A percentile compares a stretch with the other conserved stretches of the same genome.
Evolutionary conservation across 2,113 vertebrate species (phyloP).

Genomic region (Leucopsar rothschildi): DNA sequence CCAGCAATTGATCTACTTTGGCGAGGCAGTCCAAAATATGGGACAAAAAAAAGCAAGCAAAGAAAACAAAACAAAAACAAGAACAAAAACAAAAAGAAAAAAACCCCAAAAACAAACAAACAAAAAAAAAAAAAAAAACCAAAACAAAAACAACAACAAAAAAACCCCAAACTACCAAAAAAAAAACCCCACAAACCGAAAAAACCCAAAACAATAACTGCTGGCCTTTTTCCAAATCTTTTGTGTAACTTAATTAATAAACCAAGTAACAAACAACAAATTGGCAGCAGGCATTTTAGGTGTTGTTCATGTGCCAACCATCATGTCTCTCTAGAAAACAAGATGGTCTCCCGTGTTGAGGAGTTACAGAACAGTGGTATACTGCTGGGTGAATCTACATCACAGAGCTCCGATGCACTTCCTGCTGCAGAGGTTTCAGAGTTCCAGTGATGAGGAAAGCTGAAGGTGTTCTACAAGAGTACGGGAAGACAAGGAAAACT

Average conservation of each 20-base stretch:
- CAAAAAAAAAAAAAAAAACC: too few relatives aligned
- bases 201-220: not conserved
- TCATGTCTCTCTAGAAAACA: constrained; percentile 32
- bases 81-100: too few relatives aligned
- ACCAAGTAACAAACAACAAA: constrained; percentile 61
- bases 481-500: not conserved
- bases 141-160: too few relatives aligned
- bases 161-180: not conserved
- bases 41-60: not conserved
- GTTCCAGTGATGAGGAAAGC: not conserved
- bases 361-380: constrained; percentile 33
- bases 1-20: constrained; percentile 60
- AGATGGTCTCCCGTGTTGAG: constrained; percentile 31
- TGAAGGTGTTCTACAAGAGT: not conserved
- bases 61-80: too few relatives aligned
- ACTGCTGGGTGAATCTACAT: not conserved
- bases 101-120: too few relatives aligned
- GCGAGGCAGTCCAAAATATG: not conserved
- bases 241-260: constrained; percentile 70
- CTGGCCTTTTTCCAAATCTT: constrained; percentile 54
- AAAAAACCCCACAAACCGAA: not conserved
- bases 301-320: constrained; percentile 60
- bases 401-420: not conserved
- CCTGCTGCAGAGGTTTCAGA: not conserved
- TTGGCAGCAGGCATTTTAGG: constrained; percentile 64